Evolutionary conservation across 1,140 invertebrate genomes (phyloP).

Genomic region (Epicauta chinensis): DNA sequence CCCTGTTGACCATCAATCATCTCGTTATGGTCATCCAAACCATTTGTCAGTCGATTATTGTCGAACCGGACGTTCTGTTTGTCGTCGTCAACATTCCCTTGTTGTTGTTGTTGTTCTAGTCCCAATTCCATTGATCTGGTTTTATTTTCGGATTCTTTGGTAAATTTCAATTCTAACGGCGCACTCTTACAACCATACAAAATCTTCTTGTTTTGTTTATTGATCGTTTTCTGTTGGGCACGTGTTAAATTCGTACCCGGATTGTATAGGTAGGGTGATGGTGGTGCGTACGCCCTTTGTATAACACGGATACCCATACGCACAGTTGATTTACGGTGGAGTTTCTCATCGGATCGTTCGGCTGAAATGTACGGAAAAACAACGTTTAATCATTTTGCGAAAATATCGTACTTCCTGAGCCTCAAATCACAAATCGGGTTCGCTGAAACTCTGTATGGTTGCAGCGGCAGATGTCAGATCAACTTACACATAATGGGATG

Average conservation of each 20-base stretch:
- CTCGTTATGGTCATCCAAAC: too few relatives aligned
- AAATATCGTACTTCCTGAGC: too few relatives aligned
- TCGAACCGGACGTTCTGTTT: too few relatives aligned
- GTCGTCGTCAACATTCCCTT: too few relatives aligned
- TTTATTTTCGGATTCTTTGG: slow-evolving; percentile 15
- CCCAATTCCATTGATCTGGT: slow-evolving; percentile 12
- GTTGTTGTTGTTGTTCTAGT: not conserved
- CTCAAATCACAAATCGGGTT: too few relatives aligned
- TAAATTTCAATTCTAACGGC: slow-evolving; percentile 27
- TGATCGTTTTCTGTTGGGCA: slow-evolving; percentile 7
- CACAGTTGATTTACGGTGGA: slow-evolving; percentile 66
- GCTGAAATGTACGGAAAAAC: slow-evolving; percentile 46
- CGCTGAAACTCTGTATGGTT: too few relatives aligned
- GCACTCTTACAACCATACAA: slow-evolving; percentile 33
- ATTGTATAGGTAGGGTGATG: slow-evolving; percentile 43
- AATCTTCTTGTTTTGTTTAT: slow-evolving; percentile 30
- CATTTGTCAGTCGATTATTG: too few relatives aligned
- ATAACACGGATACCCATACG: slow-evolving; percentile 77
- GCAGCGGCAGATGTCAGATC: too few relatives aligned
- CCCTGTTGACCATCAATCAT: too few relatives aligned
- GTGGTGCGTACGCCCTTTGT: slow-evolving; percentile 50
- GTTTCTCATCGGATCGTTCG: slow-evolving; percentile 67
- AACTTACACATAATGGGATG: too few relatives aligned
- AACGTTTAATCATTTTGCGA: not conserved
- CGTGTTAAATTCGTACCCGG: slow-evolving; percentile 16